Percentiles rank a stretch among this genome's conserved stretches.
Evolutionary conservation across 2,888 invertebrate species (phyloP).

Genomic region (Steinernema carpocapsae): DNA sequence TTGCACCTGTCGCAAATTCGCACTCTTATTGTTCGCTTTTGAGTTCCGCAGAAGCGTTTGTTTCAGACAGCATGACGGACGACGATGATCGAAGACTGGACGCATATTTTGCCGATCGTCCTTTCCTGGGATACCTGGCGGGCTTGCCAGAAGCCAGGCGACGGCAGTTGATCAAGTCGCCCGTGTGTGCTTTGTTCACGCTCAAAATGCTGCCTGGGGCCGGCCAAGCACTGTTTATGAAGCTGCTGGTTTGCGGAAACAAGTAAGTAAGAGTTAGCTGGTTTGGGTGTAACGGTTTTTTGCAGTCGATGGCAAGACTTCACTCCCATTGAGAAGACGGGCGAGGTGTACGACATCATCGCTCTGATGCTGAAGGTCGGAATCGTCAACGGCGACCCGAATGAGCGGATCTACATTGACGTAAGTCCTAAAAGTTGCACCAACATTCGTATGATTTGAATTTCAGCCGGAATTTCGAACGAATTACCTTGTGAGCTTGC

Average conservation of each 20-base stretch:
- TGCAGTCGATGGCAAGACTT: constrained; percentile 32
- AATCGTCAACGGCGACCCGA: constrained; percentile 40
- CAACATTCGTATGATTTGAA: not conserved
- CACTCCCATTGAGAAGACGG: constrained; percentile 15
- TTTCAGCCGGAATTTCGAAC: constrained; percentile 52
- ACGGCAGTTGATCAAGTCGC: constrained; percentile 47
- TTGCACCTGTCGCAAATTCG: no score
- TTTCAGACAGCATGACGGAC: not conserved
- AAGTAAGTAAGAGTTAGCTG: constrained; percentile 38
- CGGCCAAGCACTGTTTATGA: constrained; percentile 56
- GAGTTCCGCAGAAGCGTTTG: no score
- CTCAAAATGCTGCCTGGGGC: constrained; percentile 59
- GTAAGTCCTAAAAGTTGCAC: constrained; percentile 15
- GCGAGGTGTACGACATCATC: constrained; percentile 35
- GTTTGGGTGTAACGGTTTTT: not conserved
- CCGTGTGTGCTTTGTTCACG: constrained; percentile 56
- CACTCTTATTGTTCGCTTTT: no score
- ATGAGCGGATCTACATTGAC: constrained; percentile 38
- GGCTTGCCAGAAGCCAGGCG: constrained; percentile 44
- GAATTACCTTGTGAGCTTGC: constrained; percentile 55
- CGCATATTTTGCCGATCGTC: constrained; percentile 42
- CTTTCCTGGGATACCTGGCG: constrained; percentile 57
- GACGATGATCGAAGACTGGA: not conserved
- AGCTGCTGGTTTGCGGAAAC: constrained; percentile 51
- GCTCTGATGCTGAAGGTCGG: constrained; percentile 40